Percentiles rank a stretch among this genome's conserved stretches.
phyloP scores from a whole-genome alignment of 2,888 invertebrate species.

The Apotomis capreana region DNA sequence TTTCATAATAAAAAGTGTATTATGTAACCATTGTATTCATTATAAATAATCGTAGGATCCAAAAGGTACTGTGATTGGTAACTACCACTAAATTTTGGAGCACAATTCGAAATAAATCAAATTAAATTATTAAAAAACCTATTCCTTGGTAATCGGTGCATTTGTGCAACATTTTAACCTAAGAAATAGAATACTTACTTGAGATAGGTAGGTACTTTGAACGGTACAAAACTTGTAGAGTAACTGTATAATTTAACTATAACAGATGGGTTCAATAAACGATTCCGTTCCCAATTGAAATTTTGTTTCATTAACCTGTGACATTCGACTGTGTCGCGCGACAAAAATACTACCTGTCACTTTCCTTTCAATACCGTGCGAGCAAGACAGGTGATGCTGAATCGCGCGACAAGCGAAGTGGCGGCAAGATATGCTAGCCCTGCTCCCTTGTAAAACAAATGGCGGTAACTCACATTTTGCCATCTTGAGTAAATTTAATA shows the following conservation, averaged over 20 bases:
- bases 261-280: slow-evolving; percentile 82
- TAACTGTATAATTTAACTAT: slow-evolving; percentile 81
- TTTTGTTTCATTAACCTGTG: slow-evolving; percentile 61
- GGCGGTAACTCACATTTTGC: too few species aligned
- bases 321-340: not conserved
- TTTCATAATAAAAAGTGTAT: slow-evolving; percentile 41
- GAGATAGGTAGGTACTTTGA: slow-evolving; percentile 81
- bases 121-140: slow-evolving; percentile 50
- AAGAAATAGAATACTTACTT: slow-evolving; percentile 73
- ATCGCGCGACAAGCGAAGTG: too few species aligned
- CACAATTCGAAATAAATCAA: slow-evolving; percentile 59
- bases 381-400: too few species aligned
- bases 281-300: slow-evolving; percentile 79
- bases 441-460: too few species aligned
- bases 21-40: slow-evolving; percentile 61
- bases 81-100: slow-evolving; percentile 67
- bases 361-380: too few species aligned
- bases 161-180: slow-evolving; percentile 71
- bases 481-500: too few species aligned
- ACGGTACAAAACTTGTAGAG: slow-evolving; percentile 81
- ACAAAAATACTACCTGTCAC: too few species aligned
- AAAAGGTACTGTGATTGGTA: slow-evolving; percentile 77
- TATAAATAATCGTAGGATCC: slow-evolving; percentile 67
- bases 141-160: slow-evolving; percentile 68
- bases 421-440: too few species aligned